Evolutionary conservation across 1,140 invertebrate species (phyloP), one percentile per base, ranked within the genome.

Genomic region (Lordiphosa stackelbergi): DNA sequence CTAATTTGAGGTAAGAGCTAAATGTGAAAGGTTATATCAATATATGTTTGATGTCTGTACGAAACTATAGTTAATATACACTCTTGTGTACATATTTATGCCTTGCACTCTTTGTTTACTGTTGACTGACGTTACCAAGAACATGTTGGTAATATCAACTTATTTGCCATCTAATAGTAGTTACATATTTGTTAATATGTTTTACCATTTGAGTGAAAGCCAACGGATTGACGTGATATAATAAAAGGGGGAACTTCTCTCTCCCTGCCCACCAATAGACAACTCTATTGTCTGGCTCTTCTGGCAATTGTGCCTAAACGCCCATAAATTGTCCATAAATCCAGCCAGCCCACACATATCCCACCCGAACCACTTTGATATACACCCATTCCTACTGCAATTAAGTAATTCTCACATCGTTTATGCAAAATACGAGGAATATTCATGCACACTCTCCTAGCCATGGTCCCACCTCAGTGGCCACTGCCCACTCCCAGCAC

Each of bases 381-480:
- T 47, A 46, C 59, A n/a, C 46, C 53, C 47, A 45, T 53, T 60
- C 41, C 68, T 62, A 53, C 47, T 70, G 73, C 78, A 83, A 83
- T 83, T 83, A 83, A 84, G 78, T 83, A 83, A 83, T 83, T 83
- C 78, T 84, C 78, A 83, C 78, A 84, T 84, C 78, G 78, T 83
- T 83, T 83, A 83, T 83, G 78, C 78, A 83, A 83, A 83, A 73
- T 73, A 78, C 73, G 48, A 55, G 57, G 62, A 55, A 66, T 70
- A 69, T 54, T 47, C 63, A 45, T 47, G 42, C 63, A 51, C 63
- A 51, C 12, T 19, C 13, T 42, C 40, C 40, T 10, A 42, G 40
- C 28, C 47, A 47, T 45, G 19, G 11, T 49, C 54, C 57, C 48
- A 40, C 22, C 34, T 34, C 48, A 12, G 37, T n/a, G 8, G 40